phyloP scores from a whole-genome alignment of 1,140 invertebrate species.

The Lepidurus arcticus region DNA sequence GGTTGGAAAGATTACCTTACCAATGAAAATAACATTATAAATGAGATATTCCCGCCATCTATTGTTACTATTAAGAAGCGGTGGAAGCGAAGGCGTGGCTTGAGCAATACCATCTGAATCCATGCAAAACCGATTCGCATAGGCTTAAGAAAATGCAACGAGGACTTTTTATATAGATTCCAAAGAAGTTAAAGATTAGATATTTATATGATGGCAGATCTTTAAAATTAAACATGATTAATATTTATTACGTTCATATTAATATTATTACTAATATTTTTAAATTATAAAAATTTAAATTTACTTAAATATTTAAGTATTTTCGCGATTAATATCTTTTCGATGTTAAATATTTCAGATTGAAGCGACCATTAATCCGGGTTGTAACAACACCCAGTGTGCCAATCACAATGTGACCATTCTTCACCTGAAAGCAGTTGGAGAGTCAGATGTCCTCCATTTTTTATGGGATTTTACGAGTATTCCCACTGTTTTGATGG shows the following conservation, averaged over 20 bases:
- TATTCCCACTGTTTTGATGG: constrained; percentile 50
- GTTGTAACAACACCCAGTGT: constrained; percentile 39
- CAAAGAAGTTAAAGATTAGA: neutral
- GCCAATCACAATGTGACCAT: constrained; percentile 42
- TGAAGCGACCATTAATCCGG: constrained; percentile 42
- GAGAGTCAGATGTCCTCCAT: constrained; percentile 51
- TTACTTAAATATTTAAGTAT: constrained; percentile 24
- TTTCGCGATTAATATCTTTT: neutral
- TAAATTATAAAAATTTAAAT: constrained; percentile 27
- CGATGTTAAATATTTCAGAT: constrained; percentile 39
- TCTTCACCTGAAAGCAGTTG: constrained; percentile 49
- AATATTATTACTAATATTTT: neutral
- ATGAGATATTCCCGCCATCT: neutral
- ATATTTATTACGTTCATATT: neutral
- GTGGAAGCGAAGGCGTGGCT: neutral
- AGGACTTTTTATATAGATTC: neutral
- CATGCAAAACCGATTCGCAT: neutral
- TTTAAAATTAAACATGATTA: too few species aligned
- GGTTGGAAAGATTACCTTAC: too few species aligned
- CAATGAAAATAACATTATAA: too few species aligned
- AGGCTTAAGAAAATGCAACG: neutral
- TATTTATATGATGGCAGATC: too few species aligned
- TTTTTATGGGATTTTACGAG: constrained; percentile 56
- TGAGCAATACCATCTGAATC: neutral
- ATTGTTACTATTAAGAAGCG: neutral